phyloP scores from a whole-genome alignment of 2,888 invertebrate species.

The Pristionchus arcanus region DNA sequence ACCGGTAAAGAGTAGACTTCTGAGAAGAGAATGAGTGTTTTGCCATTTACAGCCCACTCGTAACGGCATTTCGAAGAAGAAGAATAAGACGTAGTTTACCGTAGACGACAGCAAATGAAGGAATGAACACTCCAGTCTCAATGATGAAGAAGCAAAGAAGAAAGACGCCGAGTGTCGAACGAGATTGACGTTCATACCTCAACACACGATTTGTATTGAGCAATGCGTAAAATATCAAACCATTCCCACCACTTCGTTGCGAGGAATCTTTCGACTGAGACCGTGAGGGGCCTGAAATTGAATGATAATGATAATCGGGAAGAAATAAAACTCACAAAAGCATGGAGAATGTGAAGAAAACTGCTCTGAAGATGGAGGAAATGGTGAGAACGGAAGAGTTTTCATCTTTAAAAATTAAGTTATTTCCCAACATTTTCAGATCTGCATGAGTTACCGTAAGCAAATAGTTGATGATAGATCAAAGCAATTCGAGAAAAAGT shows the following conservation, averaged over 20 bases:
- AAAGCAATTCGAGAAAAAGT: background rate
- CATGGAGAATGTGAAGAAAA: constrained; percentile 11
- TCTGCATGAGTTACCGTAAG: background rate
- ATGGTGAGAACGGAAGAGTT: background rate
- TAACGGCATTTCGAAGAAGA: background rate
- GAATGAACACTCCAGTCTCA: background rate
- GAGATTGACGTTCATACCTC: background rate
- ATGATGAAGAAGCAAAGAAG: background rate
- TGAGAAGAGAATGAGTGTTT: background rate
- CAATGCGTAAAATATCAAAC: background rate
- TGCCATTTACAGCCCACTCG: background rate
- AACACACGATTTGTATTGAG: background rate
- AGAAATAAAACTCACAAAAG: background rate
- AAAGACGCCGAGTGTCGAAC: background rate
- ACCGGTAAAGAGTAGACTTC: constrained; percentile 15
- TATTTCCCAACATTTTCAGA: background rate
- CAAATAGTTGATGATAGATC: background rate
- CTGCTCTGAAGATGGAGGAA: background rate
- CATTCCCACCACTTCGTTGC: constrained; percentile 41
- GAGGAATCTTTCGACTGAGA: constrained; percentile 1
- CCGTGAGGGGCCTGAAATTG: background rate
- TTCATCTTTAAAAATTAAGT: background rate
- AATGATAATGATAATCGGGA: background rate
- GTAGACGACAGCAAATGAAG: background rate
- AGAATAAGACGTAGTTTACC: background rate